Evolutionary conservation across 2,888 invertebrate genomes (phyloP).

Genomic region (Flexamia atlantica): DNA sequence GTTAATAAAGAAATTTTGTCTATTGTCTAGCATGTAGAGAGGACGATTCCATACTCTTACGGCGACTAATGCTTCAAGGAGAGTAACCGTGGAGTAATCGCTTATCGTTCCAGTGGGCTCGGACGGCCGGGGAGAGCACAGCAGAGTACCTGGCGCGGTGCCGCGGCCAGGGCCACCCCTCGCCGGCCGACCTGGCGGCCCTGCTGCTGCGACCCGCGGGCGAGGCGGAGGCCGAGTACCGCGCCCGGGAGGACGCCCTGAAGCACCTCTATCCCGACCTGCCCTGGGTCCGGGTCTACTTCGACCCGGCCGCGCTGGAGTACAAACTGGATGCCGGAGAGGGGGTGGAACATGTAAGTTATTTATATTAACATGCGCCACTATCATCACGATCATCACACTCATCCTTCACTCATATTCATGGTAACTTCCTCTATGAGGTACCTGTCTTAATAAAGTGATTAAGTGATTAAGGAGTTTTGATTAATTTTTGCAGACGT

Average conservation of each 20-base stretch:
- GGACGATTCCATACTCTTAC: too few relatives aligned
- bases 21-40: too few relatives aligned
- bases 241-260: neutral
- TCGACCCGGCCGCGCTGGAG: neutral
- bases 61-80: too few relatives aligned
- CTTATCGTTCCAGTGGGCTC: slow-evolving; percentile 19
- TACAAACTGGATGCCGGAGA: neutral
- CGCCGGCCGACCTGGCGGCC: neutral
- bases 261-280: slow-evolving; percentile 30
- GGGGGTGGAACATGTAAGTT: neutral
- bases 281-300: slow-evolving; percentile 24
- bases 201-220: neutral
- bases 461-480: too few relatives aligned
- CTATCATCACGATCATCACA: too few relatives aligned
- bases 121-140: neutral
- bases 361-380: too few relatives aligned
- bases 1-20: too few relatives aligned
- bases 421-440: too few relatives aligned
- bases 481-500: too few relatives aligned
- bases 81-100: too few relatives aligned
- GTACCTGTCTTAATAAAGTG: too few relatives aligned
- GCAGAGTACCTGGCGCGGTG: slow-evolving; percentile 21
- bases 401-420: too few relatives aligned
- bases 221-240: slow-evolving; percentile 20
- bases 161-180: neutral